Base-by-base conservation (phyloP, 2,797 vertebrate species). In the Ambastaia sidthimunki region DNA sequence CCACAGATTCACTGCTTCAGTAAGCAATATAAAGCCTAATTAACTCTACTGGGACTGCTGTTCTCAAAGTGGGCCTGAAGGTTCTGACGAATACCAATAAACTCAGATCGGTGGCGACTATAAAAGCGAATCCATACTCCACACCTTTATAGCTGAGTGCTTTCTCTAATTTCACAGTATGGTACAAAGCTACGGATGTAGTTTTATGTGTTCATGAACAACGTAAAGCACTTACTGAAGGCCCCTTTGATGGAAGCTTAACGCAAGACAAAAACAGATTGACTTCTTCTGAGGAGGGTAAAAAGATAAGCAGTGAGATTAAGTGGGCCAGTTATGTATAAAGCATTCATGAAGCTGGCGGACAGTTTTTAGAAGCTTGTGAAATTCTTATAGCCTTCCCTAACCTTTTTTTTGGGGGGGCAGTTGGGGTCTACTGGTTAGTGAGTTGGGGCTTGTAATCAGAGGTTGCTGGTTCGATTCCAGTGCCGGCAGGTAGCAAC, bases 11-110 rank as follows among this genome's bases (percentile, higher is more conserved):
- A 18, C 68, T 83, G 83, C 85, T 79, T 72, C 78, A 83, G 41
- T 71, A 77, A 86, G 85, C 85, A 80, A 79, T 81, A 71, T 75
- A 81, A 86, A 82, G 78, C 78, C 78, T 86, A 86, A 86, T 86
- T 81, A 84, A 86, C 82, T 86, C 85, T 83, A 75, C 44, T 41
- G 83, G 83, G 85, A 86, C 44, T 76, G 50, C 67, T 74, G 37
- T 41, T 70, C 60, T 78, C 77, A 76, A 77, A 71, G 67, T 79
- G 75, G 68, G 82, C 66, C 83, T 81, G 81, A 71, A 74, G 68
- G 68, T 83, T 83, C 71, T 83, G 83, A 84, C 76, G 78, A 86
- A 84, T 86, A 84, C 75, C 80, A 83, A 83, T 84, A 74, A 84
- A 80, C 75, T 21, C n/a, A 62, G 80, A 67, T 82, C 70, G 78